Base-by-base conservation (phyloP, 2,888 invertebrate species). In the Girardia tigrina region DNA sequence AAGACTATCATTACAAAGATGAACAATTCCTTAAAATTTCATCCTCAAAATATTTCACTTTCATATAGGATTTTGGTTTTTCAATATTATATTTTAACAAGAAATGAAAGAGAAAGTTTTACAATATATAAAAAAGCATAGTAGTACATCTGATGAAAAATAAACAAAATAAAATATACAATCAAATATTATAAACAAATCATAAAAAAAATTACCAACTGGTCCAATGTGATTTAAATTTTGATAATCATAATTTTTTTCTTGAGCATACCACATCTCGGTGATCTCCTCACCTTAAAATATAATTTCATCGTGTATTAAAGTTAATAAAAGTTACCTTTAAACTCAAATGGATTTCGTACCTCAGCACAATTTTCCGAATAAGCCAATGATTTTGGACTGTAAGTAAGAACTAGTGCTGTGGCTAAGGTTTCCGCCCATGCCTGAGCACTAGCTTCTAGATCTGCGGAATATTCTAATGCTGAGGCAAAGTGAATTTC, bases 211-310 rank as follows among this genome's bases (percentile, higher is more conserved):
- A n/a, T n/a, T n/a, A 56, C 56, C 56, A n/a, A 56, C 56, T 20
- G 56, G n/a, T 12, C 56, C 56, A n/a, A 23, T 16, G 56, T 56
- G 56, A 56, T 56, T 4, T 6, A 56, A 56, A 56, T 56, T 56
- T n/a, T 56, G 20, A 56, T 56, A 56, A 56, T 56, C 56, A 56
- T 56, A 56, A 56, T 56, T 56, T n/a, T 56, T 56, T 16, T 4
- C 56, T 56, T 56, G 56, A 16, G 56, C n/a, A 56, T 56, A 56
- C 56, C 56, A 56, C n/a, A 56, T 20, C n/a, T 56, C 56, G n/a
- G 56, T 56, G n/a, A 56, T 56, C 23, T 56, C 56, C 4, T 56
- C n/a, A 56, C 20, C 56, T 56, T 20, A 4, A 56, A 8, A 56
- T 20, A 4, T 8, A 36, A 16, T 36, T 12, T 36, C 16, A 36